Base-by-base conservation (phyloP, 1,140 invertebrate genomes). In the Leucophenga varia region DNA sequence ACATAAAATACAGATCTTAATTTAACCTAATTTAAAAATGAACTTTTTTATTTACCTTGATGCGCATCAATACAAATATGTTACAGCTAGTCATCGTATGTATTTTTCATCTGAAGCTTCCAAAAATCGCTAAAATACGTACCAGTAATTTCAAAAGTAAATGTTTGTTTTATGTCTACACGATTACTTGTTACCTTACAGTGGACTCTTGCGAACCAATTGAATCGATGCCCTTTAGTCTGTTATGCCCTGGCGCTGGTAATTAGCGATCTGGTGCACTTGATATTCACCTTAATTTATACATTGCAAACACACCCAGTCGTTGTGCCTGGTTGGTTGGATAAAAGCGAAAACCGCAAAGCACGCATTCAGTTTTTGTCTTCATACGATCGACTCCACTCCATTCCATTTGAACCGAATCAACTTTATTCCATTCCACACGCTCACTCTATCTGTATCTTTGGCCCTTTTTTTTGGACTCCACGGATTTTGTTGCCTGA, bases 221-320 rank as follows among this genome's bases (percentile, higher is more conserved):
- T 16, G 10, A 17, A 19, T 40, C 36, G 9, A 21, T 37, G 5
- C 32, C 35, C 28, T 14, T 31, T 14, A 16, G 1, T 40, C 18
- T 19, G 20, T 30, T 10, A 20, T 8, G 17, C 21, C 34, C 63
- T 67, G 63, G 63, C 63, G 63, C 63, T 67, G 63, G 63, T 67
- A 67, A 67, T 67, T 67, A 67, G 63, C 63, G 63, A 67, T 67
- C 63, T 67, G 63, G 63, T 67, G 63, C 63, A 67, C 63, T 67
- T 67, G 64, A 67, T 67, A 67, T 63, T 50, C 56, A 63, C 59
- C 63, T 67, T 67, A 67, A 67, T 67, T 67, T 67, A 67, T 68
- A 67, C 63, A 67, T 67, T 67, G 68, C 59, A 63, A 67, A 67
- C 63, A 67, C 63, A 67, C 63, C 63, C 63, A 67, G 49, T 38